These are phyloP conservation scores for Gasterosteus aculeatus DNA, from an alignment of 2,113 vertebrate genomes.

Conservation along the genomic window DNA sequence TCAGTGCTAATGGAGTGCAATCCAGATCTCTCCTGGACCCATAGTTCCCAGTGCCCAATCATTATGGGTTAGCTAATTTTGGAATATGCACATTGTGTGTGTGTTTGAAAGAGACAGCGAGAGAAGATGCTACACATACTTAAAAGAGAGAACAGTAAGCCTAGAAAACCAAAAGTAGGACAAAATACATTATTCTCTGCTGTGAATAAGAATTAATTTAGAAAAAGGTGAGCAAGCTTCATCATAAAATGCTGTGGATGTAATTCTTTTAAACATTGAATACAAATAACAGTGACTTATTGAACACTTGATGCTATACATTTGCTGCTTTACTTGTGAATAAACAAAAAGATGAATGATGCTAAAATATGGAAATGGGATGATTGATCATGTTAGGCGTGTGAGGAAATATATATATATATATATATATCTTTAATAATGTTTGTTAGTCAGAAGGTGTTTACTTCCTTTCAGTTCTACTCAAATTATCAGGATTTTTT, in stretches of 20 bases:
- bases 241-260: not conserved
- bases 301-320: not conserved
- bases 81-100: conserved; percentile 27
- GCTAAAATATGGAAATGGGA: not conserved
- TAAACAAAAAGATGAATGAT: not conserved
- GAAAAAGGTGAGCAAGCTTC: not conserved
- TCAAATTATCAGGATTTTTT: too few species aligned
- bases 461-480: not conserved
- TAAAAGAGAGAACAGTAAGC: not conserved
- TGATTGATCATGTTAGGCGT: not conserved
- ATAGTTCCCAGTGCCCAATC: conserved; percentile 32
- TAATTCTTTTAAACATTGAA: not conserved
- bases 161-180: not conserved
- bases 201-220: not conserved
- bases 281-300: not conserved
- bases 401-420: not conserved
- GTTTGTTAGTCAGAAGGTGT: too few species aligned
- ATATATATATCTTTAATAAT: not conserved
- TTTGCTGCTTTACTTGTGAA: not conserved
- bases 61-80: conserved; percentile 59
- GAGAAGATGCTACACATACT: not conserved
- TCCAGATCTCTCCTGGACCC: conserved; percentile 38
- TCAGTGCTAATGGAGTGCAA: conserved; percentile 72
- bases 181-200: not conserved
- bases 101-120: conserved; percentile 1